Base-by-base conservation (phyloP, 2,888 invertebrate species). In the Netelia fuscicornis region DNA sequence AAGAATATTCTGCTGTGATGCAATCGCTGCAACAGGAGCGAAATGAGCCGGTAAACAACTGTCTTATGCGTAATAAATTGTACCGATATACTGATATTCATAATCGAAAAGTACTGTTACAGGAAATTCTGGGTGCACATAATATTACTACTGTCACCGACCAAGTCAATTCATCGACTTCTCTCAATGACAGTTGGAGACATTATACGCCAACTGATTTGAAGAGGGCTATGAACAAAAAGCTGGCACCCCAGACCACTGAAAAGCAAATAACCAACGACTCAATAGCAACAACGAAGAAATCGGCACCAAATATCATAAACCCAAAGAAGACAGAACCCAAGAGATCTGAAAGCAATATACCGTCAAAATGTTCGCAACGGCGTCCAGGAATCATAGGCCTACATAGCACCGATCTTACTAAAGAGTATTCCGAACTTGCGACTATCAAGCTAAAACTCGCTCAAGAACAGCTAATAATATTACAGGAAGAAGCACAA, bases 331-430 rank as follows among this genome's bases (percentile, higher is more conserved):
- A 56, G 56, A 56, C 13, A 17, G 17, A 17, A n/a, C 56, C 13
- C 0, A 17, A 17, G 17, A 17, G 17, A 56, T n/a, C 56, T n/a
- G n/a, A 56, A 56, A 56, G n/a, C 13, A 56, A 17, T n/a, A 56
- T 20, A n/a, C 56, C 56, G 17, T n/a, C 56, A 56, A 56, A n/a
- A n/a, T 56, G 17, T 56, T 56, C 56, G 8, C 56, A 56, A 56
- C 56, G 56, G 56, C 56, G 56, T 56, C 56, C 56, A 56, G 56
- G 56, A n/a, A 56, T 56, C 56, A 56, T 56, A n/a, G 56, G 56
- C 56, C 56, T 56, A 56, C n/a, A 11, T n/a, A 56, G 56, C 56
- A 56, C 56, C 56, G n/a, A 56, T n/a, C 56, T 56, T 56, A n/a
- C n/a, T n/a, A n/a, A n/a, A n/a, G n/a, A 56, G n/a, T 56, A 56